Base-by-base conservation (phyloP, 2,888 invertebrate species). In the Rhingia rostrata region DNA sequence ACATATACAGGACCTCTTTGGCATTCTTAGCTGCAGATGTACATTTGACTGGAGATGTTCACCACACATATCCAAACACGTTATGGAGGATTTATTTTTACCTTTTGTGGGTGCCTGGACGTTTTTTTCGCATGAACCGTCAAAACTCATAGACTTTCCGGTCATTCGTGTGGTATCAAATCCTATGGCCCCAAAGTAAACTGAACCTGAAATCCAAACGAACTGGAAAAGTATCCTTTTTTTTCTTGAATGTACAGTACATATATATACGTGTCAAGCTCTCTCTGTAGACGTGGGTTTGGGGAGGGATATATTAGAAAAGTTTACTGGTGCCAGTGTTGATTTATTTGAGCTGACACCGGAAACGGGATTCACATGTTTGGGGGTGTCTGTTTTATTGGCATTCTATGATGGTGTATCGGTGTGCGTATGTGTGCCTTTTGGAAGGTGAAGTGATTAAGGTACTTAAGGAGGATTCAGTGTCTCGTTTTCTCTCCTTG, bases 281-380 rank as follows among this genome's bases (percentile, higher is more conserved):
- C 9, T 9, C 3, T 7, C 22, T 43, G 22, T 22, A 22, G 22
- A 22, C 14, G 47, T 35, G 6, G 41, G n/a, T 45, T 63, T 37
- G 41, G 39, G 10, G 41, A 33, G 78, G 74, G 66, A 79, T 84
- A 74, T 83, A 74, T 81, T 75, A 66, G 69, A 75, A 80, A 84
- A 84, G 61, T 78, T 80, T 80, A 56, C 51, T 10, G 56, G 63
- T 73, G 67, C 67, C 63, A 54, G 80, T 70, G 74, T 80, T 84
- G 84, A 84, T 84, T 84, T 80, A 84, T 80, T 80, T 70, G 51
- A 66, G 83, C 83, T 83, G 83, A 83, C 79, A 83, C 51, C 45
- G 41, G 56, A 54, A 56, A 63, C 54, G 66, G 51, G 56, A 43
- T 54, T 73, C 49, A 47, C 32, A 53, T 58, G 45, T 35, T 32